These are phyloP conservation scores for Seriola aureovittata DNA, from an alignment of 2,113 vertebrate genomes.

Conservation along the genomic window DNA sequence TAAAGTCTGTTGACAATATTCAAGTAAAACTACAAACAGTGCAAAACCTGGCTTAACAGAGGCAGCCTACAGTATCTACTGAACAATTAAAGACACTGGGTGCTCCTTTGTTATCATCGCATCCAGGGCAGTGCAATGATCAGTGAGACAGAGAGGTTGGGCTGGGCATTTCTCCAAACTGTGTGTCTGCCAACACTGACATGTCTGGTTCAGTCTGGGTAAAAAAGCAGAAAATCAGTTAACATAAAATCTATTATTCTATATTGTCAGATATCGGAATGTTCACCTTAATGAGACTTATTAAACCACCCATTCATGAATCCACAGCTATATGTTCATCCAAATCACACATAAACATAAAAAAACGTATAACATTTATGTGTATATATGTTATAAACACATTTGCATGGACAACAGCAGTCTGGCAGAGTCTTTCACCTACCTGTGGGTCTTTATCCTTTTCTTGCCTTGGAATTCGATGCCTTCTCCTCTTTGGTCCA, in stretches of 20 bases:
- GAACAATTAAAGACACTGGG: slow-evolving; percentile 3
- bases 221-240: slow-evolving; percentile 25
- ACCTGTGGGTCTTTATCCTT: slow-evolving; percentile 83
- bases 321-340: neutral
- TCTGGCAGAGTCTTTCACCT: neutral
- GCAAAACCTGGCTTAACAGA: slow-evolving; percentile 26
- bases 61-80: neutral
- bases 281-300: neutral
- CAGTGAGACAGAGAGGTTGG: slow-evolving; percentile 82
- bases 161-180: slow-evolving; percentile 84
- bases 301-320: neutral
- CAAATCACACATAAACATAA: neutral
- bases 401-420: neutral
- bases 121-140: slow-evolving; percentile 42
- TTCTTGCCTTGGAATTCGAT: slow-evolving; percentile 79
- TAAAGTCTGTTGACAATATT: slow-evolving; percentile 21
- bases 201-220: slow-evolving; percentile 79
- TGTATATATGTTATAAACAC: neutral
- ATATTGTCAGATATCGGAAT: neutral
- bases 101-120: neutral
- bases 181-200: slow-evolving; percentile 75
- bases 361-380: too few relatives aligned
- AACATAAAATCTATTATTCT: slow-evolving; percentile 17
- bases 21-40: slow-evolving; percentile 38
- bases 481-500: slow-evolving; percentile 81